Base-by-base conservation (phyloP, 2,113 vertebrate genomes). In the Galbula dea region DNA sequence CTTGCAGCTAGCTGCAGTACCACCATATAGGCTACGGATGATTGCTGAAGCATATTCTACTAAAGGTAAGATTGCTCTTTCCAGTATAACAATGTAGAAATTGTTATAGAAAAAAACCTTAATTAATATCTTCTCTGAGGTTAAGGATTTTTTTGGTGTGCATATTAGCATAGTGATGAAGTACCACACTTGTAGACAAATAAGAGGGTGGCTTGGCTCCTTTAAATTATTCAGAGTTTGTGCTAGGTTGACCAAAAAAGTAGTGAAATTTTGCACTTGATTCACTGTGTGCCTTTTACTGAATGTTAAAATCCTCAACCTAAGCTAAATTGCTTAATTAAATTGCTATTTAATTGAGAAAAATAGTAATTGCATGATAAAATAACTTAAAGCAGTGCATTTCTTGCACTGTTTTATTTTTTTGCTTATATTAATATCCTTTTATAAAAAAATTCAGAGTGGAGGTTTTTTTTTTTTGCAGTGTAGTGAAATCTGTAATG, bases 11-110 rank as follows among this genome's bases (percentile, higher is more conserved):
- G 96, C 94, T 17, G 98, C 98, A 24, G 97, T 98, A 62, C 98
- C 99, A 12, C 98, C 99, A 0, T 99, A 99, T 87, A 98, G 98
- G 76, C 91, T 99, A 61, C 98, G 98, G 39, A 98, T 99, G 98
- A 98, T 99, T 34, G 99, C 99, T 4, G 99, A 99, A 95, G 99
- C 99, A 1, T 99, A 98, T 36, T 98, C 99, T 39, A 99, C 99
- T 63, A 99, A 99, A 98, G 99, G 99, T 99, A 94, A 95, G 96
- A 12, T 59, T 84, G 32, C 19, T 82, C 4, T 55, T 93, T 8
- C 36, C 7, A 26, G 7, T 55, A 30, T 16, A 36, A 45, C 36
- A 13, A 32, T 26, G 10, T 20, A 17, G 22, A 81, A 59, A 27
- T 62, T 43, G 15, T 20, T 36, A 65, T 68, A n/a, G 4, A 72